These are phyloP conservation scores for Istiophorus platypterus DNA, from an alignment of 2,113 vertebrate species.

Conservation along the genomic window DNA sequence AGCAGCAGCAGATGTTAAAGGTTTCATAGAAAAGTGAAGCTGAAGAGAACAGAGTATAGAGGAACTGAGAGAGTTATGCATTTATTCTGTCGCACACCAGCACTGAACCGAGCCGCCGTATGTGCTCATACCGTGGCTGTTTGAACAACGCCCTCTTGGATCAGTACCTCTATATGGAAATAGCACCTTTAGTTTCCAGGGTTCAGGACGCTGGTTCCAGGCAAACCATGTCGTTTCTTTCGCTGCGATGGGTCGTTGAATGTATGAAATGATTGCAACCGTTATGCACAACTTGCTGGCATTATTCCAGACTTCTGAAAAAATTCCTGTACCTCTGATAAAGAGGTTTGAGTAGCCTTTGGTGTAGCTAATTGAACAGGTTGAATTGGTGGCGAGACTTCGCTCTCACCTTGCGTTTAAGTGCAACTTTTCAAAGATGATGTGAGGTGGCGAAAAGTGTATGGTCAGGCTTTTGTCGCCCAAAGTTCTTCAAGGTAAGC, in stretches of 20 bases:
- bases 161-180: neutral
- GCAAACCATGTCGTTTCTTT: constrained; percentile 3
- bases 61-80: neutral
- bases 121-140: neutral
- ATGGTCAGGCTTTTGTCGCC: neutral
- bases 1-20: neutral
- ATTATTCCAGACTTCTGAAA: constrained; percentile 10
- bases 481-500: neutral
- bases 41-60: neutral
- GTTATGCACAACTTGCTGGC: constrained; percentile 23
- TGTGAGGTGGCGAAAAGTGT: neutral
- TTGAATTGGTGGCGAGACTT: neutral
- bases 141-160: neutral
- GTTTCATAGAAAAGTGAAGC: constrained; percentile 1
- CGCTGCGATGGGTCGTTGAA: neutral
- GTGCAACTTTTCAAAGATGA: neutral
- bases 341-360: neutral
- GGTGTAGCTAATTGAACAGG: neutral
- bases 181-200: neutral
- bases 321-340: constrained; percentile 28
- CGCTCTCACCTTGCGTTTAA: no score
- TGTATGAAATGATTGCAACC: constrained; percentile 23
- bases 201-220: constrained; percentile 6
- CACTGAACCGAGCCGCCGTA: neutral
- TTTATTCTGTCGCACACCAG: neutral